These are phyloP conservation scores for Actenoides lindsayi DNA, from an alignment of 2,113 vertebrate species.

Conservation along the genomic window DNA sequence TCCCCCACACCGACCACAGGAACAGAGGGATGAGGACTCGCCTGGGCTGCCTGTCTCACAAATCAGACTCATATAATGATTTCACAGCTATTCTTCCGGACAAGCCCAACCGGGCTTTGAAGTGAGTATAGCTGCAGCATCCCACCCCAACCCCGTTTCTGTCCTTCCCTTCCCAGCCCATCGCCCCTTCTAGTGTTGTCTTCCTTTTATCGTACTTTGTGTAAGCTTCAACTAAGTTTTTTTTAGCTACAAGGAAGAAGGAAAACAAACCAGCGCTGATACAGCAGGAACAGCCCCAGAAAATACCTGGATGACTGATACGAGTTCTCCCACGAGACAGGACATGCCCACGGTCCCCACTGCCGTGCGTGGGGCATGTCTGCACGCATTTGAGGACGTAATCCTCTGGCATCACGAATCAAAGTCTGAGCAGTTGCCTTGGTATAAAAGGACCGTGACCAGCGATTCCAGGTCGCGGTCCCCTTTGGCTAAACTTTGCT, in stretches of 20 bases:
- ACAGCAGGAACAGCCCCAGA: not conserved
- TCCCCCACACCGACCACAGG: constrained; percentile 72
- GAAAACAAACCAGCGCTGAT: not conserved
- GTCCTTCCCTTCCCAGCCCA: not conserved
- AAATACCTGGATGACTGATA: not conserved
- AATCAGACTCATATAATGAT: constrained; percentile 95
- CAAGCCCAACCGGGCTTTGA: constrained; percentile 89
- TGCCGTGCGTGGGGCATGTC: not conserved
- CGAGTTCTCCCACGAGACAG: not conserved
- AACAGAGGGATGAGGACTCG: constrained; percentile 94
- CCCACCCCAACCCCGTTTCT: not conserved
- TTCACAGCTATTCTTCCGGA: constrained; percentile 94
- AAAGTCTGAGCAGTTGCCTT: not conserved
- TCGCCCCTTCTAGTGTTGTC: not conserved
- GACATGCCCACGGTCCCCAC: not conserved
- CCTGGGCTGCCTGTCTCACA: constrained; percentile 95
- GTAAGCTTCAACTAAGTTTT: not conserved
- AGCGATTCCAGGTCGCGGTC: not conserved
- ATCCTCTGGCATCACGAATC: not conserved
- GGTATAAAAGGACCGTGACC: not conserved
- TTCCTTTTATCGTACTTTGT: not conserved
- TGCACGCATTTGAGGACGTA: not conserved
- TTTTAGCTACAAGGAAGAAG: not conserved
- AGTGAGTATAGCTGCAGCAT: constrained; percentile 82
- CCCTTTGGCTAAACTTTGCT: not conserved